Evolutionary conservation across 2,113 vertebrate species (phyloP), one percentile per base, ranked within the genome.

Genomic region (Crotophaga sulcirostris): DNA sequence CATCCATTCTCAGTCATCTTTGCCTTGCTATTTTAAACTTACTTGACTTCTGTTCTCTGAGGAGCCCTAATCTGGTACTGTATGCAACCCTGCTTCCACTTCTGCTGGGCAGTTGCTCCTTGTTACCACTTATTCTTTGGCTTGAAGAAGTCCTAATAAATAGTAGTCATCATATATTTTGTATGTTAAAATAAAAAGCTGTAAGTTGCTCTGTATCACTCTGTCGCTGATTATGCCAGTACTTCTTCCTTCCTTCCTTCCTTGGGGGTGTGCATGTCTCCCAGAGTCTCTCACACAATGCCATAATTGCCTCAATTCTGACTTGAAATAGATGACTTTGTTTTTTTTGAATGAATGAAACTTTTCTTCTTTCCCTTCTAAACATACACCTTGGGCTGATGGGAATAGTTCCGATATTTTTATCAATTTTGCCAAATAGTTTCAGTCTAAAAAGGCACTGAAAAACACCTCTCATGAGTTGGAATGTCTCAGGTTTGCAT

Each of bases 101-200:
- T 49, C 74, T 60, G 5, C 0, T 0, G 47, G 9, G 6, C 0
- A 3, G 28, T 5, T 63, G 3, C 9, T 84, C 29, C 38, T 75
- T 87, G 62, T 56, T 40, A 10, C 14, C n/a, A 31, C 0, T 79
- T 76, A 69, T 23, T 70, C 38, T 59, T 67, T 52, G 54, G 38
- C 26, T 82, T 84, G 34, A 60, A 82, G 26, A 73, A 75, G 21
- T 68, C 56, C 3, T 18, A 75, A 19, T 67, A 56, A 89, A 78
- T 13, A 5, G 10, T 24, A 34, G 28, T 42, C 4, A 6, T 42
- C 11, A 42, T 13, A 24, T 16, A 29, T 38, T 64, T 24, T 24
- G 20, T 24, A 21, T 49, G 21, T 49, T 16, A 47, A 49, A 49
- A 49, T n/a, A n/a, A 31, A 56, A 56, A 83, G 18, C 28, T 88